Percentiles rank a stretch among this genome's conserved stretches.
Conservation (phyloP, 2,888 invertebrate genomes). For the Nebria brevicollis region DNA sequence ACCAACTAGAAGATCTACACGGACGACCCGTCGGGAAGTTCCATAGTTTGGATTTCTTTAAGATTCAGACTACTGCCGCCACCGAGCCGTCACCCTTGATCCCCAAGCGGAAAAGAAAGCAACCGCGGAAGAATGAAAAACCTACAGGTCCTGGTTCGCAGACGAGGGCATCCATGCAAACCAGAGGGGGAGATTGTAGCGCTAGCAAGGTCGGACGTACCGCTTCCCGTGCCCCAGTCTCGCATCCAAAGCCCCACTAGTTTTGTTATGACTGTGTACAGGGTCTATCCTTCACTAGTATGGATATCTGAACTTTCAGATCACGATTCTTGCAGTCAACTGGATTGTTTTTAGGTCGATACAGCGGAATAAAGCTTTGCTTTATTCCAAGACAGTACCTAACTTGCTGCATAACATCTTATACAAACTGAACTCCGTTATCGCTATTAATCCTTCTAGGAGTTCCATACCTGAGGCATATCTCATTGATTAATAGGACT, state of each 20-base stretch:
- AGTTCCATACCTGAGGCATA: conserved; percentile 56
- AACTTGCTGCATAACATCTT: conserved; percentile 55
- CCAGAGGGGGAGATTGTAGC: conserved; percentile 14
- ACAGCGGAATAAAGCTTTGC: conserved; percentile 51
- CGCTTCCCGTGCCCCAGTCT: conserved; percentile 48
- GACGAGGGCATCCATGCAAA: not conserved
- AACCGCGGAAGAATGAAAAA: not conserved
- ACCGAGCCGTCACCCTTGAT: not conserved
- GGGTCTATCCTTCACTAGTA: no score
- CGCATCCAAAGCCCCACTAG: not conserved
- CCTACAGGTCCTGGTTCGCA: not conserved
- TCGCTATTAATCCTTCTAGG: conserved; percentile 56
- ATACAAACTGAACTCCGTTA: conserved; percentile 57
- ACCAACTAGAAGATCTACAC: not conserved
- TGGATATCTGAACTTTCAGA: conserved; percentile 53
- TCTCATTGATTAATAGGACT: conserved; percentile 52
- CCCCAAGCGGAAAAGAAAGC: not conserved
- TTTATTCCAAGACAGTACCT: conserved; percentile 18
- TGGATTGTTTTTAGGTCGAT: conserved; percentile 56
- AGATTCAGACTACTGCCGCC: not conserved
- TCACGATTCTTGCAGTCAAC: conserved; percentile 55
- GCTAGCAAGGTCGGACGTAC: not conserved
- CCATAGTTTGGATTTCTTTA: not conserved
- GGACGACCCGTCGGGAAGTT: not conserved
- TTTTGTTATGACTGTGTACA: no score